These are phyloP conservation scores for Sebastes oblongus DNA, from an alignment of 2,797 vertebrate genomes.

Conservation along the genomic window DNA sequence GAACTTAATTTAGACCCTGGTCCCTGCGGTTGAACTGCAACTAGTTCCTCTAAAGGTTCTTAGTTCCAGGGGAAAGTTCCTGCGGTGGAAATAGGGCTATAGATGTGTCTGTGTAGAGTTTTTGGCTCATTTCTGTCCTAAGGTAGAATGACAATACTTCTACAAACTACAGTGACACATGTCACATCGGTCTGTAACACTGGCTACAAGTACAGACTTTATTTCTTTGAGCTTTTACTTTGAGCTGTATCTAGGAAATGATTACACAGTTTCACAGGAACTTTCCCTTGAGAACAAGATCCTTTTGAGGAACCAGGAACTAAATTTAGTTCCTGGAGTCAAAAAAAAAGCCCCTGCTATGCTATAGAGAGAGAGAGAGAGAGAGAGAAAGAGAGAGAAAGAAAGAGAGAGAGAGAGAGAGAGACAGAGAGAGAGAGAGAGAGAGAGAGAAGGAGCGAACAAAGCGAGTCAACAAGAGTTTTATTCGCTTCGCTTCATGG, in stretches of 20 bases:
- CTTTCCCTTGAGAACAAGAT: background rate
- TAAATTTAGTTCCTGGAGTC: background rate
- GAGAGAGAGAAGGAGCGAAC: background rate
- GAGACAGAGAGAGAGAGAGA: too few species aligned
- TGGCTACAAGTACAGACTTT: too few species aligned
- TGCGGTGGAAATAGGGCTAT: background rate
- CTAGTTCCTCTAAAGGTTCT: too few species aligned
- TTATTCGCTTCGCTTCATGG: background rate
- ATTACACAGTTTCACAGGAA: background rate
- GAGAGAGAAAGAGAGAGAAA: too few species aligned
- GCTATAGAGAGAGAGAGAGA: too few species aligned
- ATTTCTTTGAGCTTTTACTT: background rate
- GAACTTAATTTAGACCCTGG: too few species aligned
- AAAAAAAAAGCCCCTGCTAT: background rate
- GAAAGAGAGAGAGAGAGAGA: too few species aligned
- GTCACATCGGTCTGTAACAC: background rate
- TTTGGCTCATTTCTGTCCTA: slow-evolving; percentile 22
- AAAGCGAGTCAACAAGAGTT: background rate
- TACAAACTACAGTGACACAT: background rate
- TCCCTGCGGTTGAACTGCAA: too few species aligned
- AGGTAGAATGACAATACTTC: slow-evolving; percentile 15
- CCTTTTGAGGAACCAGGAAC: background rate
- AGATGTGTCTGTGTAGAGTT: background rate
- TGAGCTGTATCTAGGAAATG: background rate
- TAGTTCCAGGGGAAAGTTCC: too few species aligned